These are phyloP conservation scores for Aethes cnicana DNA, from an alignment of 2,888 invertebrate genomes.

Conservation along the genomic window DNA sequence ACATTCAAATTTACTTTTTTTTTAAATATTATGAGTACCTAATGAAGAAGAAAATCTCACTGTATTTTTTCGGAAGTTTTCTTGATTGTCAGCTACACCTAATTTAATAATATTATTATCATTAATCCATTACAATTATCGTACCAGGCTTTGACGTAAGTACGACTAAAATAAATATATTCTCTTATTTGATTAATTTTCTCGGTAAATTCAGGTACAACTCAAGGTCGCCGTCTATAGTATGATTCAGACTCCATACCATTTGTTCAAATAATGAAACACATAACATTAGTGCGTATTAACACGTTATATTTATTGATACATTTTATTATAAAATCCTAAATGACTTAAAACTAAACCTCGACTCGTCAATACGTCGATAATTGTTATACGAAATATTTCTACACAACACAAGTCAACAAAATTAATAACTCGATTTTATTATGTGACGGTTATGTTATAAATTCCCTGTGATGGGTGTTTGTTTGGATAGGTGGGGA, in stretches of 20 bases:
- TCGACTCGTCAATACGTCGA: conserved; percentile 47
- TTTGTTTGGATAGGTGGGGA: conserved; percentile 22
- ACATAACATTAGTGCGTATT: conserved; percentile 64
- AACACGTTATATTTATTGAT: conserved; percentile 72
- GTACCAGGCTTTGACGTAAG: no score
- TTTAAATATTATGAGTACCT: no score
- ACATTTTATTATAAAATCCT: conserved; percentile 53
- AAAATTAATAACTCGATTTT: conserved; percentile 13
- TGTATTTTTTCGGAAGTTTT: neutral
- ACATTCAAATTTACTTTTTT: no score
- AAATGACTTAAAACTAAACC: conserved; percentile 45
- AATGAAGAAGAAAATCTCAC: no score
- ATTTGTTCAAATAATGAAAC: conserved; percentile 40
- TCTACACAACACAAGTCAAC: conserved; percentile 57
- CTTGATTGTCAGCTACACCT: no score
- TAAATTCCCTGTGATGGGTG: conserved; percentile 9
- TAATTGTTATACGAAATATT: conserved; percentile 53
- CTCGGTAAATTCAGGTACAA: conserved; percentile 21
- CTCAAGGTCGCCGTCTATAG: conserved; percentile 11
- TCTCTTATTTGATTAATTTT: conserved; percentile 21
- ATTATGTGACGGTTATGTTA: conserved; percentile 10
- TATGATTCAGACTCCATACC: conserved; percentile 7
- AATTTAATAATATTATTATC: no score
- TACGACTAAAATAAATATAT: neutral
- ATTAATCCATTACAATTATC: no score